A percentile compares a stretch with the other conserved stretches of the same genome.
phyloP scores from a whole-genome alignment of 1,140 invertebrate genomes.

The Drosophila lacteicornis region DNA sequence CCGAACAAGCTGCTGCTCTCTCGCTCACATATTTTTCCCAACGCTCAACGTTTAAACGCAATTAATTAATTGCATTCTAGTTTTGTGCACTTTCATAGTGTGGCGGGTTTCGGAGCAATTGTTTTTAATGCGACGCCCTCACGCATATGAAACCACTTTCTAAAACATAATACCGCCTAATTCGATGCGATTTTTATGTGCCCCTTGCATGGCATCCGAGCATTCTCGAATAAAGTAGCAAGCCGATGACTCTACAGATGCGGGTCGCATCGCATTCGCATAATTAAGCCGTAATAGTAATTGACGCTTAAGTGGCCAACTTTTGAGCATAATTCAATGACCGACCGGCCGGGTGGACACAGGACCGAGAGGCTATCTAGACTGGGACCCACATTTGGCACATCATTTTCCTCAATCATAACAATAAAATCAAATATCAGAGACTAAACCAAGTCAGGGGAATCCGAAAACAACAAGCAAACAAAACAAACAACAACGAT shows the following conservation, averaged over 20 bases:
- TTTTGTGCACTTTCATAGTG: slow-evolving; percentile 35
- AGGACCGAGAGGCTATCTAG: slow-evolving; percentile 7
- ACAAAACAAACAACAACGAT: slow-evolving; percentile 15
- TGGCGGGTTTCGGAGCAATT: slow-evolving; percentile 23
- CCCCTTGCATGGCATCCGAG: slow-evolving; percentile 56
- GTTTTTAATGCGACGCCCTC: slow-evolving; percentile 56
- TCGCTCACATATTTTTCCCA: background rate
- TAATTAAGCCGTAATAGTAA: slow-evolving; percentile 81
- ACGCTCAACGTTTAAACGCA: slow-evolving; percentile 39
- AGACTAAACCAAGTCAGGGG: slow-evolving; percentile 33
- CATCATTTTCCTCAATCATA: slow-evolving; percentile 77
- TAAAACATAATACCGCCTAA: slow-evolving; percentile 15
- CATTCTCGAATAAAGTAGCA: slow-evolving; percentile 29
- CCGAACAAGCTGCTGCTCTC: background rate
- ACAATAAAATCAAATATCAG: slow-evolving; percentile 78
- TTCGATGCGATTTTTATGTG: slow-evolving; percentile 69
- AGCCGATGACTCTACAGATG: slow-evolving; percentile 34
- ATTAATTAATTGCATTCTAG: slow-evolving; percentile 71
- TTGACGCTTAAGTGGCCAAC: slow-evolving; percentile 72
- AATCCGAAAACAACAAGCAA: slow-evolving; percentile 37
- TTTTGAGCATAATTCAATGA: slow-evolving; percentile 74
- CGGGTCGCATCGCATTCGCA: slow-evolving; percentile 57
- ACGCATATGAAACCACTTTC: slow-evolving; percentile 32
- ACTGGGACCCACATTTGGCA: slow-evolving; percentile 60
- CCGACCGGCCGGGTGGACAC: slow-evolving; percentile 6